A percentile compares a stretch with the other conserved stretches of the same genome.
phyloP scores from a whole-genome alignment of 2,888 invertebrate genomes.

The Drosophila limbata region DNA sequence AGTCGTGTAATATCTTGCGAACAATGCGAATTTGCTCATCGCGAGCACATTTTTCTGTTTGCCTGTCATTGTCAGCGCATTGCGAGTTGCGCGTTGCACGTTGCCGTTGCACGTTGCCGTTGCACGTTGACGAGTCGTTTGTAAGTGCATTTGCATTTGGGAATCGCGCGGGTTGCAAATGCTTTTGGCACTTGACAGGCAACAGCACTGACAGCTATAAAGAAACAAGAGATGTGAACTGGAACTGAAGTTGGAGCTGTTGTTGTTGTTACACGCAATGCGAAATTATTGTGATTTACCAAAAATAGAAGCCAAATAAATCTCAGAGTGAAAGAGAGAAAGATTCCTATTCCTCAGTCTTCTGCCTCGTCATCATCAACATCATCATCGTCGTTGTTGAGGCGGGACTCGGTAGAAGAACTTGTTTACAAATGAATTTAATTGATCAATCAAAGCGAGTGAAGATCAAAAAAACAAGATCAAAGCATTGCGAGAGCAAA shows the following conservation, averaged over 20 bases:
- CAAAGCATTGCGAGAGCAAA: conserved; percentile 69
- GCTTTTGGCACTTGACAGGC: conserved; percentile 81
- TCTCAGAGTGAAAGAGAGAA: conserved; percentile 13
- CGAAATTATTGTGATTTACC: conserved; percentile 27
- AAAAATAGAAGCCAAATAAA: conserved; percentile 52
- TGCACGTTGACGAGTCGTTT: conserved; percentile 16
- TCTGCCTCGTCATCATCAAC: conserved; percentile 30
- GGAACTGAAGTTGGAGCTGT: background rate
- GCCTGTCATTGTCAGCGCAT: conserved; percentile 72
- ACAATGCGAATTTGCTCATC: conserved; percentile 70
- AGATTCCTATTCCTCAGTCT: background rate
- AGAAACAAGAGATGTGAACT: conserved; percentile 2
- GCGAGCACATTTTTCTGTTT: conserved; percentile 56
- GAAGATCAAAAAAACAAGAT: conserved; percentile 81
- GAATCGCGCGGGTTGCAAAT: conserved; percentile 63
- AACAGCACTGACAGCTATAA: conserved; percentile 60
- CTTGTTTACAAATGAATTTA: conserved; percentile 85
- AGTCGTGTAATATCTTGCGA: conserved; percentile 73
- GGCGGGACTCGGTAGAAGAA: conserved; percentile 42
- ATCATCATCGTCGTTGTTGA: conserved; percentile 8
- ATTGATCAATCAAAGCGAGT: conserved; percentile 84
- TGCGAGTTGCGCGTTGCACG: conserved; percentile 53
- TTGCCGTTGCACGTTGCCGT: conserved; percentile 55
- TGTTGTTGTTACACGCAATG: conserved; percentile 11
- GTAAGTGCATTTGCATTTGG: conserved; percentile 77